Conservation (phyloP, 1,140 invertebrate genomes). For the Zelostemma sp. region DNA sequence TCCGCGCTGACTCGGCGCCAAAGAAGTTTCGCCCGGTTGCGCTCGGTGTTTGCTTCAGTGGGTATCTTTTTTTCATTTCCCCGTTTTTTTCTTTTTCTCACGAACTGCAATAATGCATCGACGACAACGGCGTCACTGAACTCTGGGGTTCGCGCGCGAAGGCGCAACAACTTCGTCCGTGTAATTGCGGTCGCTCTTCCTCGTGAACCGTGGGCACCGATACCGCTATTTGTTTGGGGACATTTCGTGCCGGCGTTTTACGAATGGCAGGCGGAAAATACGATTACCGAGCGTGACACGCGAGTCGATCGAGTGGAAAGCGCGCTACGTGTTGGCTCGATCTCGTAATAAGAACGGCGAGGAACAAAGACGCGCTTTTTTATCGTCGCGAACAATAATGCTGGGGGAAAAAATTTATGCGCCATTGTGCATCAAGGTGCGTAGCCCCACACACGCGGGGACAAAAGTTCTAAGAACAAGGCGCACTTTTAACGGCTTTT, state of each 20-base stretch:
- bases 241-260: neutral
- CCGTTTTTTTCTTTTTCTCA: constrained; percentile 14
- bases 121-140: constrained; percentile 15
- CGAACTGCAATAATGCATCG: no score
- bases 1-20: constrained; percentile 19
- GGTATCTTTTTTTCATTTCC: constrained; percentile 12
- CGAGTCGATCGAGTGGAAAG: neutral
- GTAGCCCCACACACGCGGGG: no score
- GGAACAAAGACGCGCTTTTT: neutral
- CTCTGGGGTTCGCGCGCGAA: neutral
- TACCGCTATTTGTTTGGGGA: neutral
- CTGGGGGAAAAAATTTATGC: no score
- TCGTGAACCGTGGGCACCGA: no score
- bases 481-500: neutral
- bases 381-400: no score
- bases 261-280: neutral
- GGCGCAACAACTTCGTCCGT: neutral
- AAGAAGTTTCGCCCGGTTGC: constrained; percentile 13
- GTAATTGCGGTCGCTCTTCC: no score
- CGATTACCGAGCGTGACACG: neutral
- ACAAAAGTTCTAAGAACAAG: no score
- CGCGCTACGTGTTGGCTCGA: no score
- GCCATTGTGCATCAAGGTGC: no score
- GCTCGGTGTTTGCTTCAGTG: constrained; percentile 12
- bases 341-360: no score